These are phyloP conservation scores for Umimayanthus chanpuru DNA, from an alignment of 92 coral and sea anemone species.

Conservation along the genomic window DNA sequence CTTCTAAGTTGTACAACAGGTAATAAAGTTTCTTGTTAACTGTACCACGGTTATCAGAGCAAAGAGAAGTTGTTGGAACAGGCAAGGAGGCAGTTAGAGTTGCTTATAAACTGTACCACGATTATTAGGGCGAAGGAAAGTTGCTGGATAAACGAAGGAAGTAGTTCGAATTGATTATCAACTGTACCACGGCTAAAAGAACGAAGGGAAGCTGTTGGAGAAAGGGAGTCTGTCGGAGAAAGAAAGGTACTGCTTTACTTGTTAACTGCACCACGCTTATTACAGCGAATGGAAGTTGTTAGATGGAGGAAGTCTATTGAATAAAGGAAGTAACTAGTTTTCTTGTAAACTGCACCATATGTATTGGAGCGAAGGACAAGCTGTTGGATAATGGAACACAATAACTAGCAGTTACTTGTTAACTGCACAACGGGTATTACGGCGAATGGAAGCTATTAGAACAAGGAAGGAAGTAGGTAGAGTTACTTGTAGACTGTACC, in stretches of 20 bases:
- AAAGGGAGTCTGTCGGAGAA: too few species aligned
- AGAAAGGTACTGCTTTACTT: too few species aligned
- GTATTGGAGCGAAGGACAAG: slow-evolving; percentile 90
- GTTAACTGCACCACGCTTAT: too few species aligned
- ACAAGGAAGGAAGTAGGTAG: not conserved
- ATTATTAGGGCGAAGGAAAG: slow-evolving; percentile 92
- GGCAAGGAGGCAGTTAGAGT: not conserved
- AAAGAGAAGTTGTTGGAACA: not conserved
- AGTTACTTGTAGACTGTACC: too few species aligned
- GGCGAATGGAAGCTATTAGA: slow-evolving; percentile 7
- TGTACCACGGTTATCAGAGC: not conserved
- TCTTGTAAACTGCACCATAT: not conserved
- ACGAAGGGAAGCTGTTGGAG: slow-evolving; percentile 86
- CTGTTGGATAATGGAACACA: slow-evolving; percentile 34
- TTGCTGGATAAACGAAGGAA: slow-evolving; percentile 33
- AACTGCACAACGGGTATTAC: slow-evolving; percentile 24
- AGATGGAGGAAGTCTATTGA: too few species aligned
- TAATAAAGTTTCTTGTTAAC: too few species aligned
- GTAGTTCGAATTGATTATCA: slow-evolving; percentile 68
- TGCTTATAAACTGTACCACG: slow-evolving; percentile 76
- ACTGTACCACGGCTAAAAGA: slow-evolving; percentile 81
- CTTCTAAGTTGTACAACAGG: slow-evolving; percentile 46
- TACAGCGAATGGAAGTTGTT: too few species aligned
- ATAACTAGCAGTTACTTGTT: slow-evolving; percentile 59
- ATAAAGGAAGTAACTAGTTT: too few species aligned